Base-by-base conservation (phyloP, 2,797 vertebrate species). In the Eulemur mongoz region DNA sequence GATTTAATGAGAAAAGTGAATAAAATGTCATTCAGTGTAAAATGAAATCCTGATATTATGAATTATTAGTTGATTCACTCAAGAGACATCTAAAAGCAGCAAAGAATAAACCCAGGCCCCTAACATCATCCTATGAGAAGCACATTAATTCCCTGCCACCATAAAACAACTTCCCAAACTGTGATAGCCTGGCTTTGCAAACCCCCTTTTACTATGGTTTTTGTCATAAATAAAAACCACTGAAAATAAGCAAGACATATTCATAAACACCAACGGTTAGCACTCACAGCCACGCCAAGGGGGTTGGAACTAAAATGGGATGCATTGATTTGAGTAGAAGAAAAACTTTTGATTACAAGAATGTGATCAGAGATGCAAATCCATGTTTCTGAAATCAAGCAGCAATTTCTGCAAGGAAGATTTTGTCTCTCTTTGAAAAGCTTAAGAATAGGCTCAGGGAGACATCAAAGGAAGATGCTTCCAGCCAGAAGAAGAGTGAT, bases 351-450 rank as follows among this genome's bases (percentile, higher is more conserved):
- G 63, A 96, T 83, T 91, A 76, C 5, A 78, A 88, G 61, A 69
- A 72, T 45, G 30, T 22, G 50, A 84, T 87, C 76, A 92, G 80
- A 80, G 79, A 75, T 1, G 83, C 57, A 80, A 95, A 94, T n/a
- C 25, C 38, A 94, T 43, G 86, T 89, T 59, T 54, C 84, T 73
- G 70, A 92, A 94, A 79, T 72, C 43, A 90, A 48, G 80, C 52
- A 87, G 30, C 63, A 57, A 80, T 91, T 89, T 96, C 75, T 84
- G 32, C 45, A 94, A 96, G 83, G 50, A 86, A 95, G 43, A 52
- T 52, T 86, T 82, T 80, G 11, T 57, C 65, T 92, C 40, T 93
- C 86, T 96, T 93, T 94, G 93, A 91, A 95, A 95, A 87, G 67
- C 48, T 94, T 93, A 89, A 87, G 59, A 65, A 93, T 35, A 73